Percentiles rank a stretch among this genome's conserved stretches.
Evolutionary conservation across 2,113 vertebrate species (phyloP).

Genomic region (Brachionichthys hirsutus): DNA sequence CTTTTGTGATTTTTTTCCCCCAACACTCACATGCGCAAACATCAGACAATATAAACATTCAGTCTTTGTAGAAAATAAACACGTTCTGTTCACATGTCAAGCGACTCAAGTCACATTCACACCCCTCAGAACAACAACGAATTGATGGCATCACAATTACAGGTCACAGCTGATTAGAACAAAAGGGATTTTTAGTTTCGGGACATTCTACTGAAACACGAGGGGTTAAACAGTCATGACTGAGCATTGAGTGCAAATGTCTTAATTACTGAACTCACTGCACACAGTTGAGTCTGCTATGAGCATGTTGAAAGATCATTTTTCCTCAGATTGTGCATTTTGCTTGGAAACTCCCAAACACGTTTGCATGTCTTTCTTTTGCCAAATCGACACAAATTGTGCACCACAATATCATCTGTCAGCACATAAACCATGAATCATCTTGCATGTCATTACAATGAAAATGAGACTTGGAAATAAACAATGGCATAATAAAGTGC

Average conservation of each 20-base stretch:
- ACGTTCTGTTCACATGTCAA: constrained; percentile 90
- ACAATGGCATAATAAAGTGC: constrained; percentile 76
- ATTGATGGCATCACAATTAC: constrained; percentile 71
- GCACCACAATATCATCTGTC: constrained; percentile 47
- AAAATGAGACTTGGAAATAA: constrained; percentile 55
- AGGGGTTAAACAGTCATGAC: constrained; percentile 55
- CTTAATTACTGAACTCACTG: constrained; percentile 45
- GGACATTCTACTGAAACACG: constrained; percentile 75
- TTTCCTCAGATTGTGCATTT: constrained; percentile 57
- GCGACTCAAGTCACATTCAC: constrained; percentile 84
- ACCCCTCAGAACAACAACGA: constrained; percentile 75
- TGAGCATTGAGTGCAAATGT: constrained; percentile 29
- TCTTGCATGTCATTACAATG: constrained; percentile 41
- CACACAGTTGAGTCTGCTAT: constrained; percentile 41
- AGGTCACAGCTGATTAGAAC: constrained; percentile 63
- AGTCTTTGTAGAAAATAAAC: constrained; percentile 86
- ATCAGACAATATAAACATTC: constrained; percentile 83
- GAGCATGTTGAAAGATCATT: constrained; percentile 10
- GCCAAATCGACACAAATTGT: constrained; percentile 64
- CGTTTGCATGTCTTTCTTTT: constrained; percentile 51
- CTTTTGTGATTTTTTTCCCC: constrained; percentile 62
- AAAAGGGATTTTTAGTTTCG: constrained; percentile 51
- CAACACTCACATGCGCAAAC: constrained; percentile 91
- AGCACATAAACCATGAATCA: constrained; percentile 44
- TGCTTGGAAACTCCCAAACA: constrained; percentile 34